phyloP scores from a whole-genome alignment of 2,113 vertebrate genomes.

The Barnardius zonarius region DNA sequence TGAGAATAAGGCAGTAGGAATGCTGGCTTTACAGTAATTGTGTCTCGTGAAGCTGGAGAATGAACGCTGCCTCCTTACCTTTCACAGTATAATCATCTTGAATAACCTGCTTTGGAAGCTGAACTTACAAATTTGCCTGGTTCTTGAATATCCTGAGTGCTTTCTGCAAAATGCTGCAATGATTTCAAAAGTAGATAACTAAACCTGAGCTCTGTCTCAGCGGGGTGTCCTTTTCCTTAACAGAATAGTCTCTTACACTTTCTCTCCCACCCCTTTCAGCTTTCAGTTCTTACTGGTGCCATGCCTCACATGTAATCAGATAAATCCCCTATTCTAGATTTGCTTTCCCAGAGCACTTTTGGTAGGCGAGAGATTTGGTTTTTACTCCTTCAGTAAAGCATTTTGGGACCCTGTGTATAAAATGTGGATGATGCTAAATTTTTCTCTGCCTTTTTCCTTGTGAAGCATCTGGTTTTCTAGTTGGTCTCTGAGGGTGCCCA shows the following conservation, averaged over 20 bases:
- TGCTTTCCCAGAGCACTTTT: background rate
- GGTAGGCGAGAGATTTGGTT: background rate
- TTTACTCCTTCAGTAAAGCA: background rate
- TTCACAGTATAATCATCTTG: background rate
- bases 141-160: background rate
- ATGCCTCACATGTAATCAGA: background rate
- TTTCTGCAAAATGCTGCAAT: background rate
- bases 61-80: background rate
- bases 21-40: background rate
- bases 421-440: background rate
- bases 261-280: background rate
- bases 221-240: background rate
- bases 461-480: background rate
- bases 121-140: background rate
- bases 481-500: background rate
- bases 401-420: background rate
- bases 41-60: background rate
- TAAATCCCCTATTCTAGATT: background rate
- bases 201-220: background rate
- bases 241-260: background rate
- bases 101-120: constrained; percentile 19
- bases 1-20: constrained; percentile 15
- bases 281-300: background rate
- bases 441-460: background rate
- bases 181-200: background rate